Evolutionary conservation across 1,140 invertebrate genomes (phyloP).

Genomic region (Drosophila biarmipes): DNA sequence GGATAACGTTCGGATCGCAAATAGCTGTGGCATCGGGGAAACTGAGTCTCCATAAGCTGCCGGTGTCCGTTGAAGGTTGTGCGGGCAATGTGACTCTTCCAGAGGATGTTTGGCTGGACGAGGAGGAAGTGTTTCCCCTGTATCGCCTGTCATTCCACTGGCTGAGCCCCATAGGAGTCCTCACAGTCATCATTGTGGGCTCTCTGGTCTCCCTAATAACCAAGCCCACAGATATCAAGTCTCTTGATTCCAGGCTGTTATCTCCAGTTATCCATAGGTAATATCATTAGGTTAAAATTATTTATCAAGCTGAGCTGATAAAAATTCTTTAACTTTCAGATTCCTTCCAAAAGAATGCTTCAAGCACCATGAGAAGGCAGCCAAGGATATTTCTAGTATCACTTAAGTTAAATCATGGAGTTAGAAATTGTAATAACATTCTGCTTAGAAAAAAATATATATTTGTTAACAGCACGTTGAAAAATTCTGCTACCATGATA

Average conservation of each 20-base stretch:
- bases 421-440: not conserved
- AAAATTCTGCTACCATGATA: no score
- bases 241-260: constrained; percentile 87
- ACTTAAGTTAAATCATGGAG: not conserved
- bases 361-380: not conserved
- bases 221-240: constrained; percentile 86
- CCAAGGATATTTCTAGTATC: not conserved
- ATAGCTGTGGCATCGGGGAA: constrained; percentile 79
- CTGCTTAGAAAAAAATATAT: no score
- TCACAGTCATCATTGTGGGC: constrained; percentile 88
- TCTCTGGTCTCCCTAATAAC: constrained; percentile 88
- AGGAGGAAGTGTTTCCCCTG: constrained; percentile 87
- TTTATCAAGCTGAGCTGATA: not conserved
- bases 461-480: no score
- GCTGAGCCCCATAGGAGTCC: constrained; percentile 89
- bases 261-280: constrained; percentile 87
- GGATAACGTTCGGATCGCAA: constrained; percentile 86
- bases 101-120: constrained; percentile 75
- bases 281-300: not conserved
- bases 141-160: constrained; percentile 91
- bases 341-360: constrained; percentile 79
- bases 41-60: constrained; percentile 83
- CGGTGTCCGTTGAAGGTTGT: constrained; percentile 82
- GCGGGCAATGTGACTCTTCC: constrained; percentile 51
- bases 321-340: constrained; percentile 15